These are phyloP conservation scores for Halesus radiatus DNA, from an alignment of 1,140 invertebrate genomes.

Conservation along the genomic window DNA sequence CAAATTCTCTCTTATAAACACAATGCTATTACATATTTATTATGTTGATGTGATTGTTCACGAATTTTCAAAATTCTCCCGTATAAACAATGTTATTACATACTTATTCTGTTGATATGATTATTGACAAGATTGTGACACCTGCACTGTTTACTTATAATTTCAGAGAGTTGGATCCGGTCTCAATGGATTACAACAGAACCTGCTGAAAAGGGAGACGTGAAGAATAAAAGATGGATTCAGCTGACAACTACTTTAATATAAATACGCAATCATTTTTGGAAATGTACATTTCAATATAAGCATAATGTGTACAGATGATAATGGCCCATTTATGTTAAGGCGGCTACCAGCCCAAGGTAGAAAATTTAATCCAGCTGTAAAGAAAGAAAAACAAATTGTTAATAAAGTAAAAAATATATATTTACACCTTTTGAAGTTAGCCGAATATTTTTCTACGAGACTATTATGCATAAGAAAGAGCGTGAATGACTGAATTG, in stretches of 20 bases:
- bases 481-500: too few relatives aligned
- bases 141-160: neutral
- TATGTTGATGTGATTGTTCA: too few relatives aligned
- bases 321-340: conserved; percentile 49
- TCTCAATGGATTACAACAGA: conserved; percentile 39
- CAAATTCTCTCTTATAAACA: too few relatives aligned
- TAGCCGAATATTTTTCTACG: too few relatives aligned
- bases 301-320: conserved; percentile 23
- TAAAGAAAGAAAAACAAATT: conserved; percentile 36
- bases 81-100: too few relatives aligned
- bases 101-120: too few relatives aligned
- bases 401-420: too few relatives aligned
- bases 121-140: too few relatives aligned
- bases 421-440: too few relatives aligned
- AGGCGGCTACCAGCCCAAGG: conserved; percentile 34
- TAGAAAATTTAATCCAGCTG: conserved; percentile 52
- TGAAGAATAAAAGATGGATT: conserved; percentile 37
- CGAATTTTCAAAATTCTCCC: too few relatives aligned
- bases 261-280: conserved; percentile 45
- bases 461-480: too few relatives aligned
- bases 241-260: conserved; percentile 54
- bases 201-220: conserved; percentile 33
- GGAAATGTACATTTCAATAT: conserved; percentile 39
- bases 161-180: conserved; percentile 51
- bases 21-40: too few relatives aligned